Conservation (phyloP, 2,113 vertebrate species). For the Willisornis vidua region DNA sequence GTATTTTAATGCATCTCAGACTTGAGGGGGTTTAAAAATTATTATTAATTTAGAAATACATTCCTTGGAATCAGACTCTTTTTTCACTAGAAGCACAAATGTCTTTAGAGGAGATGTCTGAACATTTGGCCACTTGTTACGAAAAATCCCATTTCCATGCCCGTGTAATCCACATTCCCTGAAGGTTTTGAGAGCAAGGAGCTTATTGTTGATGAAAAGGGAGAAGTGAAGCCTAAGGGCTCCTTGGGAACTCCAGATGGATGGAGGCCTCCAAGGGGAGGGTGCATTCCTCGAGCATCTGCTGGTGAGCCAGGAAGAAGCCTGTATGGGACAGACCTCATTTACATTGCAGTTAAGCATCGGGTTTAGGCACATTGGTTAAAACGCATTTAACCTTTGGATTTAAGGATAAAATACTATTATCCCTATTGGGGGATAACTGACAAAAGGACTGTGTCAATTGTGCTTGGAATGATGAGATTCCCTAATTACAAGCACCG, state of each 20-base stretch:
- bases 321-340: not conserved
- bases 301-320: not conserved
- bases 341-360: not conserved
- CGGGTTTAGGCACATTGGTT: not conserved
- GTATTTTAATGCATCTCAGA: slow-evolving; percentile 40
- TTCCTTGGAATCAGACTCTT: not conserved
- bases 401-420: slow-evolving; percentile 47
- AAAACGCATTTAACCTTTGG: slow-evolving; percentile 28
- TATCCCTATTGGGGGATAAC: slow-evolving; percentile 18
- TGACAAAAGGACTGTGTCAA: slow-evolving; percentile 26
- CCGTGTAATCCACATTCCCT: slow-evolving; percentile 32
- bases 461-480: not conserved
- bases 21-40: not conserved
- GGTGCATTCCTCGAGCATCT: not conserved
- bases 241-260: slow-evolving; percentile 31
- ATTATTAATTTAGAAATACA: slow-evolving; percentile 55
- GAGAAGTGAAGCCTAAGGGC: slow-evolving; percentile 12
- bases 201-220: slow-evolving; percentile 44
- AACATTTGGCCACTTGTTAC: slow-evolving; percentile 55
- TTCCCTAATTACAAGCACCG: slow-evolving; percentile 4
- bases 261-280: not conserved
- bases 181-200: slow-evolving; percentile 40
- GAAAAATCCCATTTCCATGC: slow-evolving; percentile 57
- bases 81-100: slow-evolving; percentile 15
- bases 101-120: slow-evolving; percentile 7